These are phyloP conservation scores for Chiloscyllium plagiosum DNA, from an alignment of 2,113 vertebrate genomes.

Conservation along the genomic window DNA sequence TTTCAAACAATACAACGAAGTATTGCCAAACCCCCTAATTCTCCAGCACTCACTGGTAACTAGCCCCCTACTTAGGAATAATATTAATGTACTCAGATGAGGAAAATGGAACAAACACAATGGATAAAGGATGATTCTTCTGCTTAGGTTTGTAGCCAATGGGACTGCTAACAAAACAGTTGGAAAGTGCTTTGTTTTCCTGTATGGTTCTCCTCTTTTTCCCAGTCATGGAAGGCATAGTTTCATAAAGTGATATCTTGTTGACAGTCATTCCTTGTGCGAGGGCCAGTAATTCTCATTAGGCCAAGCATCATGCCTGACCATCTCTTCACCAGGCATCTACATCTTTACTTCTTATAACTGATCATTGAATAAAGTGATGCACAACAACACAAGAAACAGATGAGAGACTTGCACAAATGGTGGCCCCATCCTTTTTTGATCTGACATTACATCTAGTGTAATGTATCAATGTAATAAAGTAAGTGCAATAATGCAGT, in stretches of 20 bases:
- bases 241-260: neutral
- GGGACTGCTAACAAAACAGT: neutral
- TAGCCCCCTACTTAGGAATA: neutral
- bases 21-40: neutral
- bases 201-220: neutral
- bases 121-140: neutral
- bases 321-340: neutral
- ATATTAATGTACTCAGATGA: neutral
- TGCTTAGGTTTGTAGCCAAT: neutral
- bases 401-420: neutral
- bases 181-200: neutral
- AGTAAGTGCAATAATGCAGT: no score
- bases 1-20: neutral
- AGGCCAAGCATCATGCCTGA: neutral
- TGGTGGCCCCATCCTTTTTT: neutral
- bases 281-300: neutral
- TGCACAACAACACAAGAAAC: neutral
- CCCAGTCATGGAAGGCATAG: neutral
- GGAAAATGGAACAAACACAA: neutral
- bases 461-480: neutral
- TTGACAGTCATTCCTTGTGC: neutral
- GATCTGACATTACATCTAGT: neutral
- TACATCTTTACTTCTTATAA: neutral
- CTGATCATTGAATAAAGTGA: neutral
- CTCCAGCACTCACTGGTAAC: neutral